Evolutionary conservation across 2,888 invertebrate species (phyloP).

Genomic region (Busseola fusca): DNA sequence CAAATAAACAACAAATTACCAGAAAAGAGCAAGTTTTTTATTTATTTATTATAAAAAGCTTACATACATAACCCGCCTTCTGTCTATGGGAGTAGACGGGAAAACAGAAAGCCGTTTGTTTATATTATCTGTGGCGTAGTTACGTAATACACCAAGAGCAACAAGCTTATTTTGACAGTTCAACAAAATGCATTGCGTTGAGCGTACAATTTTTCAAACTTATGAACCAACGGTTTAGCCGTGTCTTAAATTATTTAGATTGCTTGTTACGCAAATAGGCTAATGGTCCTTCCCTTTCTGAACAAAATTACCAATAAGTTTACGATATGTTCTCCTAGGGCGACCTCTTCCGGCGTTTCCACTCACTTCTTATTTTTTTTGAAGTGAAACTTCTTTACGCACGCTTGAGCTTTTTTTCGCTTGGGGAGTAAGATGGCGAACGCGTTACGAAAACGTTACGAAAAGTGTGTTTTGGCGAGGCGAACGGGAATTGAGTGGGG

Average conservation of each 20-base stretch:
- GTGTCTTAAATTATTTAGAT: not conserved
- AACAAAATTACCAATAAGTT: not conserved
- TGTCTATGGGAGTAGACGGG: not conserved
- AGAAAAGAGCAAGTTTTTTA: not conserved
- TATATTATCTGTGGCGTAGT: not conserved
- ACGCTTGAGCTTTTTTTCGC: too few relatives aligned
- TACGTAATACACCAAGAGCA: not conserved
- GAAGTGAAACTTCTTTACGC: too few relatives aligned
- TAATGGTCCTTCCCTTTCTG: not conserved
- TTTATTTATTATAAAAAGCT: conserved; percentile 21
- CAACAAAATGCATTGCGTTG: not conserved
- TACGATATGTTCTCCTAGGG: not conserved
- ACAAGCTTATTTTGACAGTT: not conserved
- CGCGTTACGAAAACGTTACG: too few relatives aligned
- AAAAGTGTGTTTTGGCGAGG: too few relatives aligned
- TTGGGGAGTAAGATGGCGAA: too few relatives aligned
- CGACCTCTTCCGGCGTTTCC: not conserved
- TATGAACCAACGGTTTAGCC: not conserved
- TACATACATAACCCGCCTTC: not conserved
- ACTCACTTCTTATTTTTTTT: not conserved
- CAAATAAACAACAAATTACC: not conserved
- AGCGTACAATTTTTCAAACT: not conserved
- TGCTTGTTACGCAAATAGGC: not conserved
- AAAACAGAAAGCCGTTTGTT: not conserved
- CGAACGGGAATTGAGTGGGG: too few relatives aligned